phyloP scores from a whole-genome alignment of 2,797 vertebrate species.

The Mycteria americana region DNA sequence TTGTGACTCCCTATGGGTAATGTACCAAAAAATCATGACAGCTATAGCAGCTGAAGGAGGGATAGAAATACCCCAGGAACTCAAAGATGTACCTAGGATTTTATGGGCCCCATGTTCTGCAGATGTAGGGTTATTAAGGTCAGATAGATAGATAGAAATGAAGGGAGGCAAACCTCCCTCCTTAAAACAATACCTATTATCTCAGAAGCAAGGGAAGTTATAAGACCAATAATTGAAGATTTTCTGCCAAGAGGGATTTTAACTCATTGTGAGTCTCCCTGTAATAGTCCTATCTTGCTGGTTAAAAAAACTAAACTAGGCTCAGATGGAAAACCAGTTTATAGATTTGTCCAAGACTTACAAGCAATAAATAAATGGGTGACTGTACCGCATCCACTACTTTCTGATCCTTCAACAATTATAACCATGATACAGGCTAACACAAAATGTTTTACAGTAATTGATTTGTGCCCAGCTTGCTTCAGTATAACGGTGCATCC shows the following conservation, averaged over 20 bases:
- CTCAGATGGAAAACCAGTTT: neutral
- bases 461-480: neutral
- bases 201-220: neutral
- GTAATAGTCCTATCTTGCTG: neutral
- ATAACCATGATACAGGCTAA: neutral
- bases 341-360: neutral
- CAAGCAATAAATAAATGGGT: neutral
- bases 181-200: neutral
- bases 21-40: neutral
- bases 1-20: neutral
- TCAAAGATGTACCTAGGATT: neutral
- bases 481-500: neutral
- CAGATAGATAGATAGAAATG: neutral
- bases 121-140: neutral
- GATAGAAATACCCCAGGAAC: neutral
- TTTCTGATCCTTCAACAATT: neutral
- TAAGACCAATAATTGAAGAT: neutral
- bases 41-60: neutral
- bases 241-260: neutral
- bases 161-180: neutral
- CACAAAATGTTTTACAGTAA: neutral
- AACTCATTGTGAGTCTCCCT: neutral
- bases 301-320: neutral
- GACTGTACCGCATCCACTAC: neutral
- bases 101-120: neutral